These are phyloP conservation scores for Physella acuta DNA, from an alignment of 1,140 invertebrate species.

Conservation along the genomic window DNA sequence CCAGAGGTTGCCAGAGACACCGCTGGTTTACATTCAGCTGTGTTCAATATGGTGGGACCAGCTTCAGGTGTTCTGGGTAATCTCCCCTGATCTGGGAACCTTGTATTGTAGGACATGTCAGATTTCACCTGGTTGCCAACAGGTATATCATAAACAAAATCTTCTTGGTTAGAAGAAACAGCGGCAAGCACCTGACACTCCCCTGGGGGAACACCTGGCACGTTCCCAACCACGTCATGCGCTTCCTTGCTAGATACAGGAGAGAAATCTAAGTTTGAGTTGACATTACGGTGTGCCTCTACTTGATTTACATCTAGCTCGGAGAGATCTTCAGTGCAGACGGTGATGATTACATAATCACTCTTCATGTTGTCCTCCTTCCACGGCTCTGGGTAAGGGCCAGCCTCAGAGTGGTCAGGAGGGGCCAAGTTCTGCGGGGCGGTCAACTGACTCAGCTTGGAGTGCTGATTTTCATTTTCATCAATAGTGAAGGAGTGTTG, in stretches of 20 bases:
- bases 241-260: background rate
- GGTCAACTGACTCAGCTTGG: background rate
- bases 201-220: background rate
- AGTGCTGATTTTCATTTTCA: background rate
- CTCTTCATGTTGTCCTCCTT: background rate
- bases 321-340: background rate
- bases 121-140: too few relatives aligned
- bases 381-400: background rate
- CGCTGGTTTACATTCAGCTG: too few relatives aligned
- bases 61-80: too few relatives aligned
- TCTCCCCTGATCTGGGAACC: too few relatives aligned
- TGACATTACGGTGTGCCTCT: background rate
- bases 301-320: background rate
- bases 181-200: too few relatives aligned
- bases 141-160: too few relatives aligned
- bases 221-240: background rate
- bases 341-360: background rate
- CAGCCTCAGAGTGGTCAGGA: background rate
- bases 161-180: too few relatives aligned
- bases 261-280: background rate
- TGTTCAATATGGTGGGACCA: too few relatives aligned
- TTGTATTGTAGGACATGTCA: too few relatives aligned
- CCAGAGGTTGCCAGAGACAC: too few relatives aligned
- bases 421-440: too few relatives aligned
- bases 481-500: background rate